phyloP scores from a whole-genome alignment of 2,797 vertebrate genomes.

The Macropodus opercularis region DNA sequence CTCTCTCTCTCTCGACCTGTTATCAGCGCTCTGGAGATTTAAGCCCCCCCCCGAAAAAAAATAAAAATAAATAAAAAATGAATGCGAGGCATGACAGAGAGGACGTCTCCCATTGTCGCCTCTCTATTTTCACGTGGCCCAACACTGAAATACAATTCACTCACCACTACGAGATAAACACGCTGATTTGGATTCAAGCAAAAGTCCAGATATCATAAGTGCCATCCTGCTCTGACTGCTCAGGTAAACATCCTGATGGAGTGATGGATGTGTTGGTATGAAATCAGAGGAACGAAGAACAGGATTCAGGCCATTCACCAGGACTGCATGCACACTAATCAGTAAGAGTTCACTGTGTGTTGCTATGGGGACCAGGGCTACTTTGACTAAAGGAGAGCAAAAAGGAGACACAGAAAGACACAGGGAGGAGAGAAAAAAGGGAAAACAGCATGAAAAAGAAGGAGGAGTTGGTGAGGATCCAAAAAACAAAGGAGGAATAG shows the following conservation, averaged over 20 bases:
- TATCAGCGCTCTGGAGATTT: constrained; percentile 75
- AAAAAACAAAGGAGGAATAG: constrained; percentile 78
- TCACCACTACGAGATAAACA: constrained; percentile 15
- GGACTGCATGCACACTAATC: constrained; percentile 65
- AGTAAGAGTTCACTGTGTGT: constrained; percentile 75
- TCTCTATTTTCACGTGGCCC: constrained; percentile 52
- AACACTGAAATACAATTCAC: constrained; percentile 19
- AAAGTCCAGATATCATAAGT: constrained; percentile 19
- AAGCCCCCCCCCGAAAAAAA: constrained; percentile 49
- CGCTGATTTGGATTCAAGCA: constrained; percentile 29
- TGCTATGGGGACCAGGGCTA: constrained; percentile 78
- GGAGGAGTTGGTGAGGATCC: constrained; percentile 43
- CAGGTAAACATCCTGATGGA: constrained; percentile 6
- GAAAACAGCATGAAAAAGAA: constrained; percentile 32
- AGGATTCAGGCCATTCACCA: constrained; percentile 55
- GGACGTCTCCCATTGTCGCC: constrained; percentile 61
- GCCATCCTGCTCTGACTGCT: background rate
- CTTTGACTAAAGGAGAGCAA: constrained; percentile 78
- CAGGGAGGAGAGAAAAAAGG: constrained; percentile 64
- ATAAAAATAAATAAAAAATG: constrained; percentile 21
- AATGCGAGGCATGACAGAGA: constrained; percentile 57
- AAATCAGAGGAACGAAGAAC: constrained; percentile 62
- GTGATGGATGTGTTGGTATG: constrained; percentile 33
- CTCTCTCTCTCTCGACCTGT: constrained; percentile 61
- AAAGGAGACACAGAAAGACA: constrained; percentile 69